Percentiles rank a stretch among this genome's conserved stretches.
Conservation (phyloP, 2,888 invertebrate species). For the Drosophila formosana region DNA sequence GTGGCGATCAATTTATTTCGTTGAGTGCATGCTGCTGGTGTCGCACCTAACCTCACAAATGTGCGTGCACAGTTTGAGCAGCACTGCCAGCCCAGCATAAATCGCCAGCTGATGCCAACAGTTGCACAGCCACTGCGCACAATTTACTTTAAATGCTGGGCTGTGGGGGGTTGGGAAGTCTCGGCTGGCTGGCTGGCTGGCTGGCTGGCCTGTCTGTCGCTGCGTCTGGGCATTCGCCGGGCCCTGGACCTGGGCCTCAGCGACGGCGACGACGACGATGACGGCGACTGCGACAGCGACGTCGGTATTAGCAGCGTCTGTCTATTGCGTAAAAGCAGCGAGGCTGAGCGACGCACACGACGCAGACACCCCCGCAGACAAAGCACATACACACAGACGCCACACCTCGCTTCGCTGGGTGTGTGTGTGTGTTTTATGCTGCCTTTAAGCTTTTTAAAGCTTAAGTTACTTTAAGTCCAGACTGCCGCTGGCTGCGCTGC, state of each 20-base stretch:
- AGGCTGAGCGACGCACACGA: constrained; percentile 19
- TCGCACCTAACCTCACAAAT: constrained; percentile 35
- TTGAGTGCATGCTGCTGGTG: neutral
- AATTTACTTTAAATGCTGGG: constrained; percentile 2
- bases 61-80: constrained; percentile 21
- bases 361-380: constrained; percentile 69
- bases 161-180: neutral
- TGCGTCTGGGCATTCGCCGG: constrained; percentile 36
- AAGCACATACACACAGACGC: constrained; percentile 28
- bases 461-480: constrained; percentile 43
- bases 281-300: constrained; percentile 10
- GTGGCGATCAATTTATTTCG: constrained; percentile 17
- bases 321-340: constrained; percentile 72
- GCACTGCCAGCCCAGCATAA: constrained; percentile 4
- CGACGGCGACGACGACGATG: neutral
- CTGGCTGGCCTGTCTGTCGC: constrained; percentile 40
- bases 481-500: constrained; percentile 5
- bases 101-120: constrained; percentile 28
- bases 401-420: constrained; percentile 30
- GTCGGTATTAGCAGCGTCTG: constrained; percentile 44
- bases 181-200: neutral
- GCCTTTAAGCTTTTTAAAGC: constrained; percentile 52
- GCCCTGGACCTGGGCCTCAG: constrained; percentile 29
- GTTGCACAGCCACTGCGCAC: constrained; percentile 33
- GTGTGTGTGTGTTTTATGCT: constrained; percentile 11